Evolutionary conservation across 2,797 vertebrate species (phyloP).

Genomic region (Enteromius thamalakanensis): DNA sequence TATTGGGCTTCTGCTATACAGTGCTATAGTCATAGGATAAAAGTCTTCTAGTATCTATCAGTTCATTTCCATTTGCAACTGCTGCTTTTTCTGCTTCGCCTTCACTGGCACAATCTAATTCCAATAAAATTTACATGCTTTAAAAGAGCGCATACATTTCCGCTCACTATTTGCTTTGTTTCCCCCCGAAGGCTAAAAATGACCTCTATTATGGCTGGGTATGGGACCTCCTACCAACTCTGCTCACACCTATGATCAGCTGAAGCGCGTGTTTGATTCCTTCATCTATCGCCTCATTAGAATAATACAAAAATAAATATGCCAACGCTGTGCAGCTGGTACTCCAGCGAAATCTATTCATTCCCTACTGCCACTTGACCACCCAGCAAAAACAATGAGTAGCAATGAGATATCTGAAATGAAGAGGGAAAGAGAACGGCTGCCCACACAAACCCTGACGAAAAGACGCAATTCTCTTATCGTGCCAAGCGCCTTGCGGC

Average conservation of each 20-base stretch:
- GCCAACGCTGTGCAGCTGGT: constrained; percentile 35
- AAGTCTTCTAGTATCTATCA: constrained; percentile 46
- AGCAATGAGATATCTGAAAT: constrained; percentile 10
- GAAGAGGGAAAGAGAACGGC: constrained; percentile 18
- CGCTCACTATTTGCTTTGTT: constrained; percentile 54
- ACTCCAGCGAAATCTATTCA: constrained; percentile 55
- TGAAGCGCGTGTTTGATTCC: constrained; percentile 51
- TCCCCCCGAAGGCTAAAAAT: constrained; percentile 49
- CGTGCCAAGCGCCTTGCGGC: constrained; percentile 41
- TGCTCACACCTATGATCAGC: constrained; percentile 38
- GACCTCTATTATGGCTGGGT: constrained; percentile 54
- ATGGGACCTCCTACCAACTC: constrained; percentile 27
- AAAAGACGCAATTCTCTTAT: constrained; percentile 59
- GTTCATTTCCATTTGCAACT: constrained; percentile 50
- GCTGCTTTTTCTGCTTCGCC: constrained; percentile 35
- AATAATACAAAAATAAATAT: constrained; percentile 61
- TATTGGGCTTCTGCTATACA: constrained; percentile 15
- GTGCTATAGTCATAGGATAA: constrained; percentile 38
- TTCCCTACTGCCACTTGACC: constrained; percentile 56
- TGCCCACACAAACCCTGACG: constrained; percentile 55
- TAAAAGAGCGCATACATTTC: constrained; percentile 53
- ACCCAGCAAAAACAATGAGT: constrained; percentile 45
- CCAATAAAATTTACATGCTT: constrained; percentile 55
- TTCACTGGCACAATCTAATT: constrained; percentile 39
- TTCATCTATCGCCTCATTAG: constrained; percentile 55